Evolutionary conservation across 2,113 vertebrate genomes (phyloP), one percentile per base, ranked within the genome.

Genomic region (Spizaetus ornatus): DNA sequence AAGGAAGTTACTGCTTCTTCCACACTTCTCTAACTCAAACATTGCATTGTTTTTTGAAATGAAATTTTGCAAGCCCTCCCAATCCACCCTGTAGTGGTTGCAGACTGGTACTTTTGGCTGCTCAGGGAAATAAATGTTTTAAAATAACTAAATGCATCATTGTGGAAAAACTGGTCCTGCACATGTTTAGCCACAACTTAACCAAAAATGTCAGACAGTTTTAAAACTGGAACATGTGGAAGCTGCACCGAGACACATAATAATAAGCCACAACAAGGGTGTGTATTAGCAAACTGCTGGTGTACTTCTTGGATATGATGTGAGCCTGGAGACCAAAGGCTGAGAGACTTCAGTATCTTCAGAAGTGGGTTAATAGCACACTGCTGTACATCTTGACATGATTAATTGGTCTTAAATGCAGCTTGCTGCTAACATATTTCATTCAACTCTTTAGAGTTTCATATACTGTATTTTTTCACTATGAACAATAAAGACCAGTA

Each of bases 1-100:
- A 12, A 67, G 13, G 21, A 45, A 94, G 61, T 97, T 95, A 94
- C 84, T 96, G 71, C 38, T 96, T 82, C 76, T 62, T 96, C 38
- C 43, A 85, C 83, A 94, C n/a, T 76, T 91, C 72, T 88, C 48
- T 73, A 85, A 71, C 31, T 96, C 78, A 93, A 94, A 74, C 52
- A 72, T 66, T 90, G 13, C 34, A 72, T 61, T 96, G 76, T 78
- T 94, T 90, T 91, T 88, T 88, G 71, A 76, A 86, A 62, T 82
- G 45, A 27, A 93, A 55, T 88, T 94, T 95, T 95, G 26, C 29
- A 91, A 84, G 16, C 18, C 15, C 18, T 82, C 32, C 25, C 53
- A 72, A 48, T 91, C 45, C 34, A 88, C 67, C 85, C 80, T 80
- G 71, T 80, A 62, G 43, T 79, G 20, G 10, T 87, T 96, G 71